Conservation (phyloP, 2,113 vertebrate species). For the Nannobrachium achirus region DNA sequence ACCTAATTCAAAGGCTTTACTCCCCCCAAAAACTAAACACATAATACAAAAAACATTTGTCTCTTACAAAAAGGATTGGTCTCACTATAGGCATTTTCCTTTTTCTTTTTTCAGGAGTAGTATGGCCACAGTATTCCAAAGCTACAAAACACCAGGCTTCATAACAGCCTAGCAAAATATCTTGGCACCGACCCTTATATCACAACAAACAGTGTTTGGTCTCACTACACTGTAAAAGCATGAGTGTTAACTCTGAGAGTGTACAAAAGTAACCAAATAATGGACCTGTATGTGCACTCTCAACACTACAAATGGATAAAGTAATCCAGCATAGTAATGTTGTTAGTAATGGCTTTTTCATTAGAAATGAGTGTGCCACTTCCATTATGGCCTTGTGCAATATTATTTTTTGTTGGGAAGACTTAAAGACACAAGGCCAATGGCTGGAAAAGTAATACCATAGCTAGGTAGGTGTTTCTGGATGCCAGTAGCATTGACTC, state of each 20-base stretch:
- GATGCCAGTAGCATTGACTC: conserved; percentile 47
- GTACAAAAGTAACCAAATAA: no score
- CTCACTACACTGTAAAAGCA: conserved; percentile 51
- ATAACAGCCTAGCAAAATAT: conserved; percentile 57
- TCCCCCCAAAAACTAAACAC: conserved; percentile 42
- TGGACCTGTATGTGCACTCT: no score
- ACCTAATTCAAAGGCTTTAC: conserved; percentile 40
- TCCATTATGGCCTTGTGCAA: conserved; percentile 25
- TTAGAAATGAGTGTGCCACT: conserved; percentile 49
- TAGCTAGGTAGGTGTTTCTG: conserved; percentile 55
- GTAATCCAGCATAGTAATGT: no score
- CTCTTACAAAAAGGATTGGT: conserved; percentile 68
- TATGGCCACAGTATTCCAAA: conserved; percentile 77
- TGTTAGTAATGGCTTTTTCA: conserved; percentile 68
- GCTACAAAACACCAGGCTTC: conserved; percentile 69
- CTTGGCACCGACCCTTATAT: conserved; percentile 76
- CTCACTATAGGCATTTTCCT: conserved; percentile 59
- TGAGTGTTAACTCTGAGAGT: no score
- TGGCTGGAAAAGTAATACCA: conserved; percentile 45
- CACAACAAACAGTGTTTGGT: conserved; percentile 80
- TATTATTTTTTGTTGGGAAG: conserved; percentile 38
- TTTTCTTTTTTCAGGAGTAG: conserved; percentile 44
- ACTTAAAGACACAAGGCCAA: conserved; percentile 46
- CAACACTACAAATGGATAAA: no score
- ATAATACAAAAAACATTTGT: conserved; percentile 1